Conservation (phyloP, 1,140 invertebrate species). For the Drosophila subobscura region DNA sequence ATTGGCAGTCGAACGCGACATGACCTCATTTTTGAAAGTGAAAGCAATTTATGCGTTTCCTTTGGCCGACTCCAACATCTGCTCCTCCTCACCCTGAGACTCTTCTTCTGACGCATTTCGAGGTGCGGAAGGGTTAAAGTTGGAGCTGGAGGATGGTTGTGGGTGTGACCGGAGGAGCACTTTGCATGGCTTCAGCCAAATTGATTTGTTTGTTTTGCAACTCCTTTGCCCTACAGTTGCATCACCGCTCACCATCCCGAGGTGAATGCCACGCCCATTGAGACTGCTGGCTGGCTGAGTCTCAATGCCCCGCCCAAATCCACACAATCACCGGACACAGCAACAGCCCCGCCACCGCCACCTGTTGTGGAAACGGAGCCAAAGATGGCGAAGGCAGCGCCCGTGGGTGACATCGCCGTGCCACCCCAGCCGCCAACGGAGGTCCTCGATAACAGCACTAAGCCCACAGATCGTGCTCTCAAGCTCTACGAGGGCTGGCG, state of each 20-base stretch:
- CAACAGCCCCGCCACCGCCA: conserved; percentile 19
- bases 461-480: conserved; percentile 55
- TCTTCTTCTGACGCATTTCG: conserved; percentile 42
- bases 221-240: conserved; percentile 21
- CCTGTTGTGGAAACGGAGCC: conserved; percentile 18
- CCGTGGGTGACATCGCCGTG: conserved; percentile 69
- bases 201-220: conserved; percentile 13
- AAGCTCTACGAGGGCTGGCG: conserved; percentile 77
- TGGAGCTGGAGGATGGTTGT: background rate
- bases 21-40: conserved; percentile 71
- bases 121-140: conserved; percentile 62
- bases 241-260: conserved; percentile 43
- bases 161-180: conserved; percentile 36
- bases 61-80: background rate
- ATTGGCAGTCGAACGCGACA: conserved; percentile 58
- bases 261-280: conserved; percentile 43
- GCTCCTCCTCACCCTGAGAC: no score
- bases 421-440: conserved; percentile 24
- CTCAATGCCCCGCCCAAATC: conserved; percentile 35
- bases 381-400: conserved; percentile 14
- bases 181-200: conserved; percentile 37
- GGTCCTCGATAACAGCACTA: conserved; percentile 37
- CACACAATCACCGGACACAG: conserved; percentile 8
- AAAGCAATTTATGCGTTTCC: conserved; percentile 55
- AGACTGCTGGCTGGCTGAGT: conserved; percentile 58